Evolutionary conservation across 2,888 invertebrate species (phyloP).

Genomic region (Copidosoma aretas): DNA sequence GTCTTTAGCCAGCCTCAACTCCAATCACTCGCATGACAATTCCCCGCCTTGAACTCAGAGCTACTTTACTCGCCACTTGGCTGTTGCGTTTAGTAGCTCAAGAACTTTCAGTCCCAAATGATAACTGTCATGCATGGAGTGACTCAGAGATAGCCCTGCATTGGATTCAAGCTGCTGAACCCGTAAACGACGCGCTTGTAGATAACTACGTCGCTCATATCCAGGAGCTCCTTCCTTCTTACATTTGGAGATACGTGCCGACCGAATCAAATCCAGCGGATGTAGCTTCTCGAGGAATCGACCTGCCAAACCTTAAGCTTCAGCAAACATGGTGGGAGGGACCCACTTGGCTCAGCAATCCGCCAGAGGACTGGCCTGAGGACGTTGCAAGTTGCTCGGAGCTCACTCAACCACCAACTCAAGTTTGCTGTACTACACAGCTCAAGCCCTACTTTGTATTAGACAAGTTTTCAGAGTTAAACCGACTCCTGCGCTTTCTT

Average conservation of each 20-base stretch:
- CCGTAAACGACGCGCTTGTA: neutral
- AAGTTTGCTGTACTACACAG: neutral
- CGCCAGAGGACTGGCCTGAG: neutral
- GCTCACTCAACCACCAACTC: no score
- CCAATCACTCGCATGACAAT: constrained; percentile 10
- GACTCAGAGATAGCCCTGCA: neutral
- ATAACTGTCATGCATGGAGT: constrained; percentile 7
- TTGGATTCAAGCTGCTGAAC: constrained; percentile 1
- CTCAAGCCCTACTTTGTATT: neutral
- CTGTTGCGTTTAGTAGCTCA: neutral
- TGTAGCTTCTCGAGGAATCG: neutral
- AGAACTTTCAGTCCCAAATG: neutral
- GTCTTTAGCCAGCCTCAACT: neutral
- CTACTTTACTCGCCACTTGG: constrained; percentile 2
- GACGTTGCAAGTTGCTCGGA: no score
- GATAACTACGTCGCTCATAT: constrained; percentile 15
- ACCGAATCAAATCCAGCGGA: neutral
- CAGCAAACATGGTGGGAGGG: neutral
- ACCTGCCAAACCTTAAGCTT: no score
- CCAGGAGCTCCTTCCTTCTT: constrained; percentile 2
- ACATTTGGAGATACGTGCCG: neutral
- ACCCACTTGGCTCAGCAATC: neutral
- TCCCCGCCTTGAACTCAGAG: constrained; percentile 9
- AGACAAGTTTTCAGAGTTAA: constrained; percentile 2
- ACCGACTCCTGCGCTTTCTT: neutral